These are phyloP conservation scores for Eupithecia insigniata DNA, from an alignment of 2,888 invertebrate genomes.

Conservation along the genomic window DNA sequence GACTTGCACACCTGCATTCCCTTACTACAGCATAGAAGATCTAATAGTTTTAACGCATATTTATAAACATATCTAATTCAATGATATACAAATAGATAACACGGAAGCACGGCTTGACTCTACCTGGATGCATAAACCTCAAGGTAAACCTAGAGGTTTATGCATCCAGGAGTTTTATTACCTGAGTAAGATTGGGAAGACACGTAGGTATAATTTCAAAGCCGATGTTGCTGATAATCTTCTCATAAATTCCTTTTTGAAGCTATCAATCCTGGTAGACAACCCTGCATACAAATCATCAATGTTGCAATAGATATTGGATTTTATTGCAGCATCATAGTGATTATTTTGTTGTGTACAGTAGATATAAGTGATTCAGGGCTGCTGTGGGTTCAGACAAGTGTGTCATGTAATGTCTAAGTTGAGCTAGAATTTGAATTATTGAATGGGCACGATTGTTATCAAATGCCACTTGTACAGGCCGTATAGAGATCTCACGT, in stretches of 20 bases:
- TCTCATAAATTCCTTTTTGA: neutral
- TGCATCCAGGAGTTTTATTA: neutral
- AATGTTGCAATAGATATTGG: neutral
- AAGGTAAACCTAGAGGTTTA: neutral
- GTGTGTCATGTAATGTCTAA: conserved; percentile 28
- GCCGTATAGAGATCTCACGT: conserved; percentile 22
- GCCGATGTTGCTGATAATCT: neutral
- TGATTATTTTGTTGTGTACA: neutral
- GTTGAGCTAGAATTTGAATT: conserved; percentile 28
- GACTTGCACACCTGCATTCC: conserved; percentile 64
- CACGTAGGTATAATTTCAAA: neutral
- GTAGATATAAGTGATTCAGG: conserved; percentile 12
- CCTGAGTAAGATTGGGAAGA: neutral
- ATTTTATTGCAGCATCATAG: neutral
- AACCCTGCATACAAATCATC: neutral
- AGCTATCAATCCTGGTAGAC: neutral
- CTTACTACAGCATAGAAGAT: conserved; percentile 25
- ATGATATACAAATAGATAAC: neutral
- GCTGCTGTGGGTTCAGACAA: conserved; percentile 13
- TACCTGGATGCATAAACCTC: neutral
- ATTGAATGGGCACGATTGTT: conserved; percentile 29
- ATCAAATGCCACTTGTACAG: conserved; percentile 33
- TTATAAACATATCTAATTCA: neutral
- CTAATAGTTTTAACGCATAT: conserved; percentile 17
- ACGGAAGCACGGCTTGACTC: neutral